phyloP scores from a whole-genome alignment of 2,888 invertebrate genomes.

The Bombylius discolor region DNA sequence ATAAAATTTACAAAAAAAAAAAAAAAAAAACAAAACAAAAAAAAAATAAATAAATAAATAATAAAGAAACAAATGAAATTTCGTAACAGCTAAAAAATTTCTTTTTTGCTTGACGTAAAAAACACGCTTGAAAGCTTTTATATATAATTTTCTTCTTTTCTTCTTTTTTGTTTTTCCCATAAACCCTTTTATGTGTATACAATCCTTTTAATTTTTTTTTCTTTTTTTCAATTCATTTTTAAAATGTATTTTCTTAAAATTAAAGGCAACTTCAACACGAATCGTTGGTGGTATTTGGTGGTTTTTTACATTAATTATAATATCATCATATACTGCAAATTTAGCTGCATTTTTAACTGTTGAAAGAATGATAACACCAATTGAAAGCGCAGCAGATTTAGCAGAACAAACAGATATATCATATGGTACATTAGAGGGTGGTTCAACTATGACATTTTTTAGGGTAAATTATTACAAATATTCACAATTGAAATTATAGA shows the following conservation, averaged over 20 bases:
- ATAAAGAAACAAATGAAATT: too few species aligned
- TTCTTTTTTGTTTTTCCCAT: neutral
- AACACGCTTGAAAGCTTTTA: too few species aligned
- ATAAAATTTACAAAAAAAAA: too few species aligned
- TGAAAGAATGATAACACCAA: slow-evolving; percentile 76
- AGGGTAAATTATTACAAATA: slow-evolving; percentile 39
- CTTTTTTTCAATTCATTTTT: neutral
- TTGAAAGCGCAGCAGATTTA: slow-evolving; percentile 73
- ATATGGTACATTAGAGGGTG: slow-evolving; percentile 71
- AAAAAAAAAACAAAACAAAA: too few species aligned
- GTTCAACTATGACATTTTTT: slow-evolving; percentile 83
- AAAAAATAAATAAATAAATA: too few species aligned
- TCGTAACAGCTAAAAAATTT: too few species aligned
- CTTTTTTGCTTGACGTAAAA: too few species aligned
- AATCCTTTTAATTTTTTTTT: neutral
- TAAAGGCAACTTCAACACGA: slow-evolving; percentile 43
- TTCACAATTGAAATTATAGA: too few species aligned
- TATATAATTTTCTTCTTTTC: neutral
- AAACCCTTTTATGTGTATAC: neutral
- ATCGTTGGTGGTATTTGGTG: slow-evolving; percentile 83
- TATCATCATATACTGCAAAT: slow-evolving; percentile 85
- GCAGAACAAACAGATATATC: slow-evolving; percentile 70
- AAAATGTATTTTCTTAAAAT: neutral
- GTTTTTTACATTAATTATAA: slow-evolving; percentile 84
- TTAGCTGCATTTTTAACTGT: slow-evolving; percentile 84